phyloP scores from a whole-genome alignment of 2,888 invertebrate genomes.

The Frankliniella intonsa region DNA sequence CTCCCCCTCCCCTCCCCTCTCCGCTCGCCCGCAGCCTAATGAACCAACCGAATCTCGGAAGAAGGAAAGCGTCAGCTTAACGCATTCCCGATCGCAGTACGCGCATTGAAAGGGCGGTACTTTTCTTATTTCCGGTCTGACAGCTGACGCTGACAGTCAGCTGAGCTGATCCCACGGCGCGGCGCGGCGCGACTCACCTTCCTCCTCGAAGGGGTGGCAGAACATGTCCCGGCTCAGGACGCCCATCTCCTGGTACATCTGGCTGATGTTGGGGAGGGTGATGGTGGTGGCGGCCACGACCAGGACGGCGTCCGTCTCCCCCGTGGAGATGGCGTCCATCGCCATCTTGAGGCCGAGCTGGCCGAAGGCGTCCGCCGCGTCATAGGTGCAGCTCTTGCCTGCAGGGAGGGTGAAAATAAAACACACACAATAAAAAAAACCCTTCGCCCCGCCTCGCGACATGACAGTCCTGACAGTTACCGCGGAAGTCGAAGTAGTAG shows the following conservation, averaged over 20 bases:
- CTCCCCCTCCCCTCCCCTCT: too few species aligned
- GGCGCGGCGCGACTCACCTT: slow-evolving; percentile 47
- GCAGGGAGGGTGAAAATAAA: slow-evolving; percentile 32
- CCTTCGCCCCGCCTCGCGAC: too few species aligned
- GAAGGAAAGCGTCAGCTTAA: too few species aligned
- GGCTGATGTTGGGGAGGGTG: slow-evolving; percentile 56
- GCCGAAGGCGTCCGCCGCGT: slow-evolving; percentile 63
- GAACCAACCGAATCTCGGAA: too few species aligned
- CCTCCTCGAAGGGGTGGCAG: slow-evolving; percentile 60
- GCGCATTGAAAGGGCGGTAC: too few species aligned
- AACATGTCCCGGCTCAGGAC: slow-evolving; percentile 58
- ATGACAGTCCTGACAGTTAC: slow-evolving; percentile 39
- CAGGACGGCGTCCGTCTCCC: slow-evolving; percentile 52
- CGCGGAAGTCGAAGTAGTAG: slow-evolving; percentile 57
- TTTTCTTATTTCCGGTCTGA: too few species aligned
- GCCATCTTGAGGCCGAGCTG: slow-evolving; percentile 56
- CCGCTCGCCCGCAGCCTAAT: too few species aligned
- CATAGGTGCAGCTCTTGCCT: slow-evolving; percentile 57
- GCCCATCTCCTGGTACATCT: slow-evolving; percentile 59
- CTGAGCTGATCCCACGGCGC: too few species aligned
- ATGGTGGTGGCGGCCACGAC: slow-evolving; percentile 56
- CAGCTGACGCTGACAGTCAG: too few species aligned
- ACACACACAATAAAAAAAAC: too few species aligned
- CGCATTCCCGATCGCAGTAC: too few species aligned
- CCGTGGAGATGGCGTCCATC: slow-evolving; percentile 44